Evolutionary conservation across 2,797 vertebrate species (phyloP).

Genomic region (Bradypus variegatus): DNA sequence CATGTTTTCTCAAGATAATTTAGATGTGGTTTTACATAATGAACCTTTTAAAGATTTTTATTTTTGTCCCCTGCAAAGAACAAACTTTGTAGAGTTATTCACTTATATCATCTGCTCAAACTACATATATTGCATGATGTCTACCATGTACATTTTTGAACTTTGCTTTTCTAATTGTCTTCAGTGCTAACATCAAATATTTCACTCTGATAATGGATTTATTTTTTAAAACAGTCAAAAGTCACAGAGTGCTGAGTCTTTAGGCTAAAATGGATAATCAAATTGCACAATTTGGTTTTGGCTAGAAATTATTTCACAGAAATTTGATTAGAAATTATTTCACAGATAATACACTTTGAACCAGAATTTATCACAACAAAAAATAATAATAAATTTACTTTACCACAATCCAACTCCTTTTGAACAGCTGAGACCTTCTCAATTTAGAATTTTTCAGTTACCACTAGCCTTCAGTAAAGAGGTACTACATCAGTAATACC

Average conservation of each 20-base stretch:
- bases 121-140: too few species aligned
- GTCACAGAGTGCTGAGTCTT: background rate
- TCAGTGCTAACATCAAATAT: background rate
- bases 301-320: constrained; percentile 5
- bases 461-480: background rate
- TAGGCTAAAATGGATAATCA: background rate
- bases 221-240: background rate
- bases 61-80: background rate
- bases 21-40: background rate
- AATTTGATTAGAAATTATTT: constrained; percentile 1
- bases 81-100: background rate
- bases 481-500: background rate
- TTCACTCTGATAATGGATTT: background rate
- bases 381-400: background rate
- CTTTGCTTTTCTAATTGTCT: background rate
- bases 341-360: background rate
- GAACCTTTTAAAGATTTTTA: background rate
- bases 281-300: background rate
- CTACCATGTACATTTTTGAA: background rate
- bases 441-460: background rate
- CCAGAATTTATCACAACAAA: constrained; percentile 6
- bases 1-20: background rate
- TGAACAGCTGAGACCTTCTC: background rate
- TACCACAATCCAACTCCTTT: background rate
- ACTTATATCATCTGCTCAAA: background rate